Conservation (phyloP, 2,797 vertebrate genomes). For the Amblyopsis hoosieri region DNA sequence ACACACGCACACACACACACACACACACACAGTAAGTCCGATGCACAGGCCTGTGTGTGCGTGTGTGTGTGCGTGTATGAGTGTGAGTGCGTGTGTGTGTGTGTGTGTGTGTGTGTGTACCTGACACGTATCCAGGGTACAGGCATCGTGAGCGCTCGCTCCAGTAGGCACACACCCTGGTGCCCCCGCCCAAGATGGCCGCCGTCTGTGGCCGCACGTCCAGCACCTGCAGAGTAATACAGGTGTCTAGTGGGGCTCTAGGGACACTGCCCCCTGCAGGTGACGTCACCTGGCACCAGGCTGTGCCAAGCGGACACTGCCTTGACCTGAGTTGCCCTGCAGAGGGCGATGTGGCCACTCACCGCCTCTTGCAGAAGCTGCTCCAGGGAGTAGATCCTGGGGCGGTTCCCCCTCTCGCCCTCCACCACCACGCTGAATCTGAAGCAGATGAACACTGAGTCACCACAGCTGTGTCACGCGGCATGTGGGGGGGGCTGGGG, state of each 20-base stretch:
- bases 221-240: conserved; percentile 79
- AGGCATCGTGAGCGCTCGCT: conserved; percentile 94
- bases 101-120: conserved; percentile 61
- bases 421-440: conserved; percentile 96
- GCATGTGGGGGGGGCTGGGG: too few relatives aligned
- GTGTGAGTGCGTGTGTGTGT: not conserved
- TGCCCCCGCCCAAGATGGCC: conserved; percentile 83
- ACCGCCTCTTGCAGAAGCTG: conserved; percentile 96
- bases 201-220: conserved; percentile 87
- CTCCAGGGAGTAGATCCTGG: conserved; percentile 92
- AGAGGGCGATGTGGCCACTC: conserved; percentile 56
- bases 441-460: not conserved
- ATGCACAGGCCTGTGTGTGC: conserved; percentile 7
- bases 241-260: conserved; percentile 1
- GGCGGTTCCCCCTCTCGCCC: conserved; percentile 92
- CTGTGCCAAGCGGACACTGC: too few relatives aligned
- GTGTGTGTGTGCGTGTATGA: not conserved
- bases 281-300: not conserved
- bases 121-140: conserved; percentile 92
- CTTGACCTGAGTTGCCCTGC: too few relatives aligned
- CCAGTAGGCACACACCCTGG: conserved; percentile 94
- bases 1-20: conserved; percentile 19
- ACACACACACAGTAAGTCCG: not conserved
- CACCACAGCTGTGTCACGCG: too few relatives aligned
- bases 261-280: not conserved